Percentiles rank a stretch among this genome's conserved stretches.
phyloP scores from a whole-genome alignment of 1,140 invertebrate species.

The Ips nitidus region DNA sequence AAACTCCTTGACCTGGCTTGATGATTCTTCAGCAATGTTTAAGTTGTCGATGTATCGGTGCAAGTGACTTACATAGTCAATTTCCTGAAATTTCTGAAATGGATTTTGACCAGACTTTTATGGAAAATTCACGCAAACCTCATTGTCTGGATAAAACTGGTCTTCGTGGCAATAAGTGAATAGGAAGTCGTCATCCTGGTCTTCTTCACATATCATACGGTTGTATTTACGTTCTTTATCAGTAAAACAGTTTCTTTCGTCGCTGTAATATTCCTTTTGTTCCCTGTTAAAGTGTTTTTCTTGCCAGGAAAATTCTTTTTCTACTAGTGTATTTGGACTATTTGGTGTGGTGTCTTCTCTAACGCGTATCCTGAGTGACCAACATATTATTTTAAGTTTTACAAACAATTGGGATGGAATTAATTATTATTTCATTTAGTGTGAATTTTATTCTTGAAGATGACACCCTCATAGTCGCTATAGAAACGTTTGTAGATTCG shows the following conservation, averaged over 20 bases:
- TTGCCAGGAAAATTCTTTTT: conserved; percentile 46
- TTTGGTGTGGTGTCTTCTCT: conserved; percentile 29
- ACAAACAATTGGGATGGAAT: not conserved
- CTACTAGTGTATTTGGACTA: conserved; percentile 25
- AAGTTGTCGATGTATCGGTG: conserved; percentile 12
- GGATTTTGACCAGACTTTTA: not conserved
- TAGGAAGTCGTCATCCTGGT: conserved; percentile 23
- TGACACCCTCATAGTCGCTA: too few relatives aligned
- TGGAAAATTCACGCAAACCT: conserved; percentile 19
- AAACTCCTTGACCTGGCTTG: conserved; percentile 20
- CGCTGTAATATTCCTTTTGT: conserved; percentile 42
- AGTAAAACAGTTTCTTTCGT: conserved; percentile 44
- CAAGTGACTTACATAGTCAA: conserved; percentile 18
- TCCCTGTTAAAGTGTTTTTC: conserved; percentile 45
- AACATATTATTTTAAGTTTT: not conserved
- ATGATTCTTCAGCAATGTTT: conserved; percentile 3
- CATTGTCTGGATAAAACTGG: conserved; percentile 32
- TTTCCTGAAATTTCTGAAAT: conserved; percentile 1
- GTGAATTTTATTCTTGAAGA: too few relatives aligned
- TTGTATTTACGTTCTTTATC: conserved; percentile 46
- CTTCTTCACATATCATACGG: conserved; percentile 33
- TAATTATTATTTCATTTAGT: too few relatives aligned
- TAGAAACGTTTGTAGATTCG: too few relatives aligned
- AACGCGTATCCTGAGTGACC: conserved; percentile 29
- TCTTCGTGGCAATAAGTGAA: conserved; percentile 44